These are phyloP conservation scores for Philereme vetulata DNA, from an alignment of 2,888 invertebrate species.

Conservation along the genomic window DNA sequence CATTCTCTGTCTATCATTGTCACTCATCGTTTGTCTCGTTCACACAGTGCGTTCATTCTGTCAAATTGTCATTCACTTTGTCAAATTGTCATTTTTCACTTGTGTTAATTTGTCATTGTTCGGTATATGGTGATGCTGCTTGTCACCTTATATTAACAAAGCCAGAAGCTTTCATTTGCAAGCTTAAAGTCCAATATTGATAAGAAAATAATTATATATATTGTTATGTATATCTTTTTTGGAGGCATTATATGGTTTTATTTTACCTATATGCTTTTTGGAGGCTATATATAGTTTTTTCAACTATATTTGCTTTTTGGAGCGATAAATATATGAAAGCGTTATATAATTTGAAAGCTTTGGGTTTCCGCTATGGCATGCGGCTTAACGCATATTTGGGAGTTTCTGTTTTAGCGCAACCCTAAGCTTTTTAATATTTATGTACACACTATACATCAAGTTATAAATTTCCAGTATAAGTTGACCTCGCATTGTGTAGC, in stretches of 20 bases:
- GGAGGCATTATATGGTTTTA: conserved; percentile 22
- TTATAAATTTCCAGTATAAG: no score
- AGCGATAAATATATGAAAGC: conserved; percentile 8
- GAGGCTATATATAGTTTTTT: conserved; percentile 26
- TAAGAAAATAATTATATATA: conserved; percentile 45
- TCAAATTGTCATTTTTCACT: conserved; percentile 12
- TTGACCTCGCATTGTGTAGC: no score
- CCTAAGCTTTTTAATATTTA: conserved; percentile 56
- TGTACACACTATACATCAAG: no score
- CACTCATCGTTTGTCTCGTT: conserved; percentile 29
- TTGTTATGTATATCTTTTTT: conserved; percentile 39
- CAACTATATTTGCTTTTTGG: neutral
- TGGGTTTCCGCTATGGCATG: conserved; percentile 73
- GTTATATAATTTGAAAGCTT: conserved; percentile 67
- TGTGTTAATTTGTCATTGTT: conserved; percentile 17
- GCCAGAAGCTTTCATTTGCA: conserved; percentile 77
- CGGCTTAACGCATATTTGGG: conserved; percentile 51
- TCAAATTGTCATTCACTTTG: conserved; percentile 13
- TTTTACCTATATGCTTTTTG: conserved; percentile 15
- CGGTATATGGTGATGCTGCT: conserved; percentile 38
- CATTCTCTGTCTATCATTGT: conserved; percentile 37
- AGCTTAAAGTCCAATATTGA: conserved; percentile 79
- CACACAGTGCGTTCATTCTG: conserved; percentile 12
- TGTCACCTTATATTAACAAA: conserved; percentile 44
- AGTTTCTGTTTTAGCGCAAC: conserved; percentile 58